Conservation (phyloP, 2,797 vertebrate species). For the Holocentrus rufus region DNA sequence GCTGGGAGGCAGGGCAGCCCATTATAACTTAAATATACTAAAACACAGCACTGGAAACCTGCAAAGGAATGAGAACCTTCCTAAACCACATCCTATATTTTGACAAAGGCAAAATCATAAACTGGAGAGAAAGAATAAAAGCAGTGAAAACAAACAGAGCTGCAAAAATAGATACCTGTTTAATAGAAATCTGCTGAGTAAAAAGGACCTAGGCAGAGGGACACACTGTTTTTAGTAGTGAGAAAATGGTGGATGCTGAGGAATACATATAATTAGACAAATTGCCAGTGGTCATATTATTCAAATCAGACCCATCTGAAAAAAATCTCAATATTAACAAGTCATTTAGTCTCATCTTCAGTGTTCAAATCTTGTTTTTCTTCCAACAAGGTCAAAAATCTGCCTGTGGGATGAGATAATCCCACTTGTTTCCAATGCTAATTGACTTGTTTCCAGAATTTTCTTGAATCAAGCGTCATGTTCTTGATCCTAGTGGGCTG, state of each 20-base stretch:
- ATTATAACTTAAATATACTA: constrained; percentile 17
- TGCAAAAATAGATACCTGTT: constrained; percentile 3
- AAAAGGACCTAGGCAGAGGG: constrained; percentile 19
- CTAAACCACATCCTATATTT: constrained; percentile 19
- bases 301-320: neutral
- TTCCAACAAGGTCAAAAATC: no score
- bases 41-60: constrained; percentile 13
- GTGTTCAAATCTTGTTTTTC: no score
- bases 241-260: neutral
- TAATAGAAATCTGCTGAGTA: constrained; percentile 1
- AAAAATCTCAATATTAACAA: no score
- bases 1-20: constrained; percentile 16
- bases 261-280: neutral
- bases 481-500: no score
- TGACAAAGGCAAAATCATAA: neutral
- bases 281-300: neutral
- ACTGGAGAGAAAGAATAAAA: neutral
- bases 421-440: no score
- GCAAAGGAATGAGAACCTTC: constrained; percentile 7
- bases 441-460: no score
- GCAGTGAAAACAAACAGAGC: constrained; percentile 28
- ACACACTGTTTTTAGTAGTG: neutral
- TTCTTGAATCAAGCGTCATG: no score
- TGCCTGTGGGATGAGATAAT: no score
- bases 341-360: no score